Base-by-base conservation (phyloP, 2,888 invertebrate species). In the Drosophila flavopinicola region DNA sequence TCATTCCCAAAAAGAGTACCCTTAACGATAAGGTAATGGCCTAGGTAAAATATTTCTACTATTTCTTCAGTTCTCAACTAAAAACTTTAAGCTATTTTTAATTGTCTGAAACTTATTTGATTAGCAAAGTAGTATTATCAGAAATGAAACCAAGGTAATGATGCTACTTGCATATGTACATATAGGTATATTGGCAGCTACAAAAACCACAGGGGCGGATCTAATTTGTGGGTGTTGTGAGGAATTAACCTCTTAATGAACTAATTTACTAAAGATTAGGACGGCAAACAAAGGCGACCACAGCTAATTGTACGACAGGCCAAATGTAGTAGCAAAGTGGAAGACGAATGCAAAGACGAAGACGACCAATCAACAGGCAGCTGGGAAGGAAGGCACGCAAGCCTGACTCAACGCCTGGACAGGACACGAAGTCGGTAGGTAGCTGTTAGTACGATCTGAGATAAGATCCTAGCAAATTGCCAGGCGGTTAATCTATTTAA, bases 401-500 rank as follows among this genome's bases (percentile, higher is more conserved):
- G 41, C 32, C 61, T 64, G 49, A 56, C 45, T 61, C 56, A 35
- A 51, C 17, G 25, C 23, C 20, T 17, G 35, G 10, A 10, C 11
- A 30, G 44, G 30, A 30, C 13, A 30, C 5, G 32, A 23, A 35
- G 29, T 33, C 32, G 38, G 38, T 69, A 72, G 74, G 74, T 69
- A 61, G 60, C 37, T 64, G 41, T 42, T 52, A 51, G 47, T 29
- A 9, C 7, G 47, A 69, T 78, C 63, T 54, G 64, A 70, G 87
- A 83, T 87, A 87, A 60, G 66, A 70, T 66, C 61, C 73, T 75
- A 82, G 83, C 88, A 90, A 90, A 88, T 90, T 90, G 88, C 89
- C 88, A 90, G 91, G 91, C 91, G 90, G 90, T 90, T 91, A 91
- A 91, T 91, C 91, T 91, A 88, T 91, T 91, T 91, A 91, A 90